Conservation (phyloP, 2,888 invertebrate genomes). For the Ctenicera cuprea region DNA sequence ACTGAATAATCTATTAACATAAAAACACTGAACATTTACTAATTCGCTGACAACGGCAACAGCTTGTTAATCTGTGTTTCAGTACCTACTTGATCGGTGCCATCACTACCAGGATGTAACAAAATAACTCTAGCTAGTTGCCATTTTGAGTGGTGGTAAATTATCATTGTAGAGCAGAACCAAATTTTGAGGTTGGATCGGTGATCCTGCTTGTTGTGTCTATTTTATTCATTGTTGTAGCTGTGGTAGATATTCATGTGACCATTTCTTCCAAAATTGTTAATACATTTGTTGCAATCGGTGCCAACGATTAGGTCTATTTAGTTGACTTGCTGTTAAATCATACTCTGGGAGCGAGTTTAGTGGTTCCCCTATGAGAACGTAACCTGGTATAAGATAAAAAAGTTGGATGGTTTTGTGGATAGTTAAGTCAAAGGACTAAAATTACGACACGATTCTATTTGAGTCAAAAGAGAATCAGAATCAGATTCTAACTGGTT, state of each 20-base stretch:
- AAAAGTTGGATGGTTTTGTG: background rate
- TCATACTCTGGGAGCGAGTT: background rate
- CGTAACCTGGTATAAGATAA: background rate
- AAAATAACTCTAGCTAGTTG: no score
- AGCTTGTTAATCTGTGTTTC: no score
- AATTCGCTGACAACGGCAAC: no score
- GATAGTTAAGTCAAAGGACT: conserved; percentile 7
- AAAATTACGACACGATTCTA: conserved; percentile 1
- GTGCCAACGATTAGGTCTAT: background rate
- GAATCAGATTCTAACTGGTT: no score
- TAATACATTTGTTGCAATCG: background rate
- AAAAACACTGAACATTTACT: no score
- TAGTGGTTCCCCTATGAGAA: background rate
- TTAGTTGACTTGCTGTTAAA: background rate
- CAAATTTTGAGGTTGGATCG: no score
- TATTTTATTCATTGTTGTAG: background rate
- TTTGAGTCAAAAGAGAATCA: background rate
- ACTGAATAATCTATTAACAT: no score
- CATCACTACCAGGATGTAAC: no score
- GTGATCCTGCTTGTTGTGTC: no score
- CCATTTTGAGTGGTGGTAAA: no score
- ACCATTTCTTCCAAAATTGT: background rate
- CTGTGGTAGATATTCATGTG: background rate
- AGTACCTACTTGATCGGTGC: no score
- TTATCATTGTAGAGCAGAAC: no score